Evolutionary conservation across 1,140 invertebrate genomes (phyloP).

Genomic region (Drosophila burlai): DNA sequence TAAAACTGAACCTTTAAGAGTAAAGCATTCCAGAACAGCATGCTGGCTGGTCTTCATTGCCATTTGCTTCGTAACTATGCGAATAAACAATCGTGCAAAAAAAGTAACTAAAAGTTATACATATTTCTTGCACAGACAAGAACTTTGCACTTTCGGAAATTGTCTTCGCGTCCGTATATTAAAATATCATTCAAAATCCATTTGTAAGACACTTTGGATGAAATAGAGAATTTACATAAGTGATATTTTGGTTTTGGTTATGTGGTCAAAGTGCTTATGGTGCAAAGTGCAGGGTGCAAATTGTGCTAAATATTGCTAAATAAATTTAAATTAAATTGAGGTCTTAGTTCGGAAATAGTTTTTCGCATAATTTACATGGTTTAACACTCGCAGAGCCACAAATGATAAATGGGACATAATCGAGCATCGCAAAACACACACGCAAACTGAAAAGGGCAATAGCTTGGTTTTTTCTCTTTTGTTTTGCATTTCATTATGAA

Average conservation of each 20-base stretch:
- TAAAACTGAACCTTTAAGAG: slow-evolving; percentile 1
- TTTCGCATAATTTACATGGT: slow-evolving; percentile 66
- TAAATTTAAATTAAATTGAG: slow-evolving; percentile 44
- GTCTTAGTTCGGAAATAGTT: slow-evolving; percentile 43
- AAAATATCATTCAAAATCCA: slow-evolving; percentile 69
- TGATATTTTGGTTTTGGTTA: slow-evolving; percentile 66
- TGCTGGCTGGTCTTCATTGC: slow-evolving; percentile 13
- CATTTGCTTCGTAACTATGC: slow-evolving; percentile 67
- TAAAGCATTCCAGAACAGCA: slow-evolving; percentile 19
- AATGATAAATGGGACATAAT: slow-evolving; percentile 55
- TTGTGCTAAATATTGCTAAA: slow-evolving; percentile 11
- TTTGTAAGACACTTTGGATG: slow-evolving; percentile 57
- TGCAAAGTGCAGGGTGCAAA: slow-evolving; percentile 48
- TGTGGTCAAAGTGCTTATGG: slow-evolving; percentile 46
- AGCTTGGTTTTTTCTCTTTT: not conserved
- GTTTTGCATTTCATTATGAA: slow-evolving; percentile 35
- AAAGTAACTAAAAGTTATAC: slow-evolving; percentile 68
- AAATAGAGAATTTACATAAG: slow-evolving; percentile 22
- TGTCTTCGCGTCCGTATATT: slow-evolving; percentile 52
- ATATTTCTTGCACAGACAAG: slow-evolving; percentile 34
- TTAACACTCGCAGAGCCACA: slow-evolving; percentile 51
- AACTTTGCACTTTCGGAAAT: slow-evolving; percentile 47
- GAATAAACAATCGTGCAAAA: slow-evolving; percentile 63
- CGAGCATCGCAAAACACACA: slow-evolving; percentile 42
- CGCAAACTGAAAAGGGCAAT: slow-evolving; percentile 30